Evolutionary conservation across 2,113 vertebrate species (phyloP).

Genomic region (Anser cygnoides): DNA sequence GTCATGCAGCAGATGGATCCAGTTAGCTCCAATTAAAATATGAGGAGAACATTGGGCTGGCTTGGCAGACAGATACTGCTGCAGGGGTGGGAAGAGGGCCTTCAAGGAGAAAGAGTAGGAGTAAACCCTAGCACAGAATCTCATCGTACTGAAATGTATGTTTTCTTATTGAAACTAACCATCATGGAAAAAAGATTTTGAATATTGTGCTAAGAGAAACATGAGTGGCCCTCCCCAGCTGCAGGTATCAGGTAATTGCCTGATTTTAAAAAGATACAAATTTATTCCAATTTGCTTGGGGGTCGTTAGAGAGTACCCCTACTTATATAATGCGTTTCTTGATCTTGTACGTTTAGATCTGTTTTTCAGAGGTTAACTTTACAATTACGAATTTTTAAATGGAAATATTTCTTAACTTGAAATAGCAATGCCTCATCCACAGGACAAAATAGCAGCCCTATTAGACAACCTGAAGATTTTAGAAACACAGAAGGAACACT

Average conservation of each 20-base stretch:
- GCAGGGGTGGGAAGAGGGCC: not conserved
- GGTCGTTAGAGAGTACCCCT: not conserved
- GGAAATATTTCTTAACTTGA: not conserved
- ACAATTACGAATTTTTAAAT: not conserved
- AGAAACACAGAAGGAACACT: not conserved
- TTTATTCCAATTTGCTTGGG: not conserved
- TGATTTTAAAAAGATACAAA: not conserved
- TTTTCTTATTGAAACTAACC: not conserved
- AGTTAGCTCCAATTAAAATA: constrained; percentile 21
- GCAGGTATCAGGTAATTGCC: not conserved
- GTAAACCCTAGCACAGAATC: not conserved
- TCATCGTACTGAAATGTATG: not conserved
- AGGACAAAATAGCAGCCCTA: not conserved
- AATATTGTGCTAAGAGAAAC: not conserved
- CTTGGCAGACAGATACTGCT: constrained; percentile 1
- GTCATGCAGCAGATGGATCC: not conserved
- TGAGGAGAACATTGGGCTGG: not conserved
- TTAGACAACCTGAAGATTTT: not conserved
- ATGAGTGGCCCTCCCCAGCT: not conserved
- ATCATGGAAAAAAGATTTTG: not conserved
- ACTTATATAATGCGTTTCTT: not conserved
- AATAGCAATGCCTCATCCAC: not conserved
- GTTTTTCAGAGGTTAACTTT: not conserved
- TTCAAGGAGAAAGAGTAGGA: not conserved
- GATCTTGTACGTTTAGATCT: not conserved